These are phyloP conservation scores for Eurois occulta DNA, from an alignment of 2,888 invertebrate genomes.

Conservation along the genomic window DNA sequence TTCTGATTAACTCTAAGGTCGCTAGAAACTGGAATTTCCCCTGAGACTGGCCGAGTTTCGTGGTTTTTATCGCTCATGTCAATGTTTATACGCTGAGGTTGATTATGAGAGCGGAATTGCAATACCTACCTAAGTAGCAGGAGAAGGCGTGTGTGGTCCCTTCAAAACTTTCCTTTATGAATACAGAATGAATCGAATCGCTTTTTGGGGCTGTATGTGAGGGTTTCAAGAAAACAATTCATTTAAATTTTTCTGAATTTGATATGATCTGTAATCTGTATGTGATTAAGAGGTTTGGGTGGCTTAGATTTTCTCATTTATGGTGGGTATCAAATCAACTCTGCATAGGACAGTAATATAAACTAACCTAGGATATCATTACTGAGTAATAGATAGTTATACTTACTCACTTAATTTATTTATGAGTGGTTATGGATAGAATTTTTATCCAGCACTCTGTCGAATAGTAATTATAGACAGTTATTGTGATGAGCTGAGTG, in stretches of 20 bases:
- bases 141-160: conserved; percentile 32
- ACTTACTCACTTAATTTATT: background rate
- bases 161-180: conserved; percentile 62
- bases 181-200: conserved; percentile 53
- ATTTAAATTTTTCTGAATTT: conserved; percentile 30
- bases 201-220: conserved; percentile 35
- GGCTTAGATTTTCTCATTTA: background rate
- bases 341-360: background rate
- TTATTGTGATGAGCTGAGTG: background rate
- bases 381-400: background rate
- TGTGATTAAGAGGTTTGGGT: background rate
- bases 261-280: conserved; percentile 6
- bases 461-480: background rate
- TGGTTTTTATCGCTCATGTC: conserved; percentile 74
- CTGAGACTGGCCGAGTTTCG: conserved; percentile 73
- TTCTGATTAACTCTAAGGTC: conserved; percentile 76
- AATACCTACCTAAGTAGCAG: conserved; percentile 16
- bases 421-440: background rate
- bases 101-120: conserved; percentile 64
- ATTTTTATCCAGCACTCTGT: background rate
- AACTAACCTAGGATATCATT: background rate
- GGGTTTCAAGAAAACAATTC: conserved; percentile 25
- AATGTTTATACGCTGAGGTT: conserved; percentile 72
- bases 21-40: conserved; percentile 79
- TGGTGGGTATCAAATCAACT: background rate